These are phyloP conservation scores for Chalcosyrphus nemorum DNA, from an alignment of 2,888 invertebrate genomes.

Conservation along the genomic window DNA sequence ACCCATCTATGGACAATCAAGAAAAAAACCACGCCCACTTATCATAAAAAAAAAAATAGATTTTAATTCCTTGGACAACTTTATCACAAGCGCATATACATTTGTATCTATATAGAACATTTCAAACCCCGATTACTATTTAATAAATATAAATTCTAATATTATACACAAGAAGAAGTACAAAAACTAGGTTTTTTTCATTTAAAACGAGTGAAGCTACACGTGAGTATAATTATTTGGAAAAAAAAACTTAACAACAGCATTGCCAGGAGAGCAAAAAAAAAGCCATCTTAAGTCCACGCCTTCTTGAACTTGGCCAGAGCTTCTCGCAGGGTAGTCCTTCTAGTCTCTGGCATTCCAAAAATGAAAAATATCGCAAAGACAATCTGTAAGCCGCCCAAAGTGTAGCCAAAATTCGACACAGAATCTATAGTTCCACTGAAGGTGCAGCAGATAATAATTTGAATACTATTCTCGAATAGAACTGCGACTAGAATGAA, in stretches of 20 bases:
- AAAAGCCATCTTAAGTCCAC: background rate
- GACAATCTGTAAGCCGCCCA: slow-evolving; percentile 74
- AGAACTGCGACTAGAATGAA: slow-evolving; percentile 75
- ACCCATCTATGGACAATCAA: too few species aligned
- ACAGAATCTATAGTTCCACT: background rate
- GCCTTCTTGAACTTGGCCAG: slow-evolving; percentile 73
- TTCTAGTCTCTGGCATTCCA: slow-evolving; percentile 77
- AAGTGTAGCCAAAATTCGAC: background rate
- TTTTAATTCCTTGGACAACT: background rate
- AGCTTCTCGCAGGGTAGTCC: slow-evolving; percentile 75
- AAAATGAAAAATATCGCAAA: slow-evolving; percentile 72
- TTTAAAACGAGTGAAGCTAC: too few species aligned
- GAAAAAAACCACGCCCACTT: too few species aligned
- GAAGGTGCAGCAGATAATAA: slow-evolving; percentile 7
- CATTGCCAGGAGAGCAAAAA: too few species aligned
- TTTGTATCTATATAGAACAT: too few species aligned
- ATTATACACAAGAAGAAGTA: too few species aligned
- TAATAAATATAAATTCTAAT: too few species aligned
- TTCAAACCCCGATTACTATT: too few species aligned
- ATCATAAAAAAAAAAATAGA: too few species aligned
- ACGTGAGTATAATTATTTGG: too few species aligned
- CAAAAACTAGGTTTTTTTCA: too few species aligned
- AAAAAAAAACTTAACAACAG: too few species aligned
- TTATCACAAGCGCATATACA: background rate
- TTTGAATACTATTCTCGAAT: slow-evolving; percentile 75